A percentile compares a stretch with the other conserved stretches of the same genome.
phyloP scores from a whole-genome alignment of 2,113 vertebrate species.

The Stegastes partitus region DNA sequence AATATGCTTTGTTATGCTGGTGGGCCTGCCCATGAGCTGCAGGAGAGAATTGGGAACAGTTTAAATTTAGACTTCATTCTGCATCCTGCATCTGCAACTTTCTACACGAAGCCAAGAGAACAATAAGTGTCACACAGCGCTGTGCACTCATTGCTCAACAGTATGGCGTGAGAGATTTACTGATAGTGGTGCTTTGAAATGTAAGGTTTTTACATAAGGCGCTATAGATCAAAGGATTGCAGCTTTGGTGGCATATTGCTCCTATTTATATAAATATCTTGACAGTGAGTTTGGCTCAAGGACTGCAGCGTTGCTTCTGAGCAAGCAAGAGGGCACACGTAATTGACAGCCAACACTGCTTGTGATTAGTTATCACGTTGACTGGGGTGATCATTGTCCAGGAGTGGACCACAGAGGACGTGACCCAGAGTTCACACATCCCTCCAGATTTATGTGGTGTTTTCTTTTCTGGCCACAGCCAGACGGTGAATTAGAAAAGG shows the following conservation, averaged over 20 bases:
- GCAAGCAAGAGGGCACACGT: constrained; percentile 4
- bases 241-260: constrained; percentile 31
- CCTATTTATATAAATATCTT: constrained; percentile 43
- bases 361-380: constrained; percentile 23
- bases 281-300: constrained; percentile 26
- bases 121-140: constrained; percentile 2
- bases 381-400: not conserved
- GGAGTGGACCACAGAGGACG: constrained; percentile 6
- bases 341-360: constrained; percentile 42
- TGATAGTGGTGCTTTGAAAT: constrained; percentile 28
- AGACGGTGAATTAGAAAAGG: constrained; percentile 15
- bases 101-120: constrained; percentile 11
- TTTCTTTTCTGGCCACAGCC: not conserved
- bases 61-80: constrained; percentile 41
- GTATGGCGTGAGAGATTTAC: constrained; percentile 2
- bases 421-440: not conserved
- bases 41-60: not conserved
- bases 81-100: constrained; percentile 11
- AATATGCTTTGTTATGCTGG: constrained; percentile 33
- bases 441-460: not conserved
- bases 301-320: not conserved
- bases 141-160: not conserved
- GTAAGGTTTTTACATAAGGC: constrained; percentile 19
- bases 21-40: constrained; percentile 13
- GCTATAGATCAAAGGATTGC: constrained; percentile 25